phyloP scores from a whole-genome alignment of 2,113 vertebrate species.

The Thalassoma bifasciatum region DNA sequence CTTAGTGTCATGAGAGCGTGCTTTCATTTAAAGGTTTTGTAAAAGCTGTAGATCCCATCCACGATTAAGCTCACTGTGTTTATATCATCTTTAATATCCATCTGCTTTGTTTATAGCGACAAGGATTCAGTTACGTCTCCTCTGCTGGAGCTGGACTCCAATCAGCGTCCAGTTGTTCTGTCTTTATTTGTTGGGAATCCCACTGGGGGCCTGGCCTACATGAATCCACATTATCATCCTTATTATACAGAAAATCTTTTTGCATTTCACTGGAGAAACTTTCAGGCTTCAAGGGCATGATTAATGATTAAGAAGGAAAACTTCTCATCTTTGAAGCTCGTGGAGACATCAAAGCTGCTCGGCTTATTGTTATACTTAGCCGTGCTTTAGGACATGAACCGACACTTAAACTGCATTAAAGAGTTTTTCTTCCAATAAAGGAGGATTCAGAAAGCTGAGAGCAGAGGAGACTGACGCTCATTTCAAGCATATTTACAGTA shows the following conservation, averaged over 20 bases:
- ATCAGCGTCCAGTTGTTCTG: constrained; percentile 31
- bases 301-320: constrained; percentile 78
- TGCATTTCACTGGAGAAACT: constrained; percentile 60
- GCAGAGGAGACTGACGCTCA: constrained; percentile 39
- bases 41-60: constrained; percentile 10
- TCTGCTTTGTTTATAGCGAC: constrained; percentile 40
- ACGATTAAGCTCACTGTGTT: constrained; percentile 39
- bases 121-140: constrained; percentile 32
- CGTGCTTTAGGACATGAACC: constrained; percentile 55
- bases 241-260: constrained; percentile 50
- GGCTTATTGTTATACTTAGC: constrained; percentile 66
- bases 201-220: constrained; percentile 56
- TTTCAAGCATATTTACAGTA: constrained; percentile 29
- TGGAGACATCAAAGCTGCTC: constrained; percentile 67
- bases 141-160: constrained; percentile 50
- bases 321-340: constrained; percentile 65
- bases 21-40: constrained; percentile 45
- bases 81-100: constrained; percentile 41
- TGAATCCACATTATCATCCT: constrained; percentile 63
- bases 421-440: constrained; percentile 24
- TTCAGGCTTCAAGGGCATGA: constrained; percentile 69
- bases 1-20: constrained; percentile 31
- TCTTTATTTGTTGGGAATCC: constrained; percentile 59
- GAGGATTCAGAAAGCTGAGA: constrained; percentile 15
- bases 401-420: constrained; percentile 36